Conservation (phyloP, 2,113 vertebrate species). For the Xenotilapia flavipinnis region DNA sequence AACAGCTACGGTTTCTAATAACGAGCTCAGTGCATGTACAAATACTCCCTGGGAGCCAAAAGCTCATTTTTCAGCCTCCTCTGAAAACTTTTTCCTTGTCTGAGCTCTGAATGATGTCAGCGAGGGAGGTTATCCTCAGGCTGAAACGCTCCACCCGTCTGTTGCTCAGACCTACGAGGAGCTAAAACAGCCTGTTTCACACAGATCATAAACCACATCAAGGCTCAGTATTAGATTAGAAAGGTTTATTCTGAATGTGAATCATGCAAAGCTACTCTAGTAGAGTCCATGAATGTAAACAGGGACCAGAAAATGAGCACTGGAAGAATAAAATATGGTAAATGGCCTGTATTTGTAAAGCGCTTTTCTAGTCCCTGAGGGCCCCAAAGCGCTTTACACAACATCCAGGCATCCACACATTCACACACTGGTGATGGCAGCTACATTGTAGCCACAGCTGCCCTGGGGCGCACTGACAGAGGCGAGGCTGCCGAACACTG, state of each 20-base stretch:
- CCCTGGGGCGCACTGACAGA: fast-evolving
- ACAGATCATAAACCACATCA: fast-evolving
- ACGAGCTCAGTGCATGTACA: fast-evolving
- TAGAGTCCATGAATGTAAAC: neutral
- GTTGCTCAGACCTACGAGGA: fast-evolving
- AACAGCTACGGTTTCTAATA: neutral
- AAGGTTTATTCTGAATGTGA: neutral
- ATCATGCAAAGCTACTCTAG: neutral
- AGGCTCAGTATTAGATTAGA: neutral
- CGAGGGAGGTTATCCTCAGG: neutral
- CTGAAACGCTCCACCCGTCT: fast-evolving
- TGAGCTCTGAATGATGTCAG: neutral
- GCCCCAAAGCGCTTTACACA: fast-evolving
- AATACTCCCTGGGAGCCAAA: neutral
- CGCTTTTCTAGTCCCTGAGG: neutral
- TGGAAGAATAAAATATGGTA: neutral
- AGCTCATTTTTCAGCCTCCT: neutral
- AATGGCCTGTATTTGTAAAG: neutral
- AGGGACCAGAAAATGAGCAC: neutral
- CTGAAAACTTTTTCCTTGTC: neutral
- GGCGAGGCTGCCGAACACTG: fast-evolving
- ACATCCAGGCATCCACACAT: fast-evolving
- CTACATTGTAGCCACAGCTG: neutral
- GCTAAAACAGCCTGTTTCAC: neutral
- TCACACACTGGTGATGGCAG: neutral